Percentiles rank a stretch among this genome's conserved stretches.
phyloP scores from a whole-genome alignment of 37 sponge, comb jelly and placozoan species.

The Geodia barretti region DNA sequence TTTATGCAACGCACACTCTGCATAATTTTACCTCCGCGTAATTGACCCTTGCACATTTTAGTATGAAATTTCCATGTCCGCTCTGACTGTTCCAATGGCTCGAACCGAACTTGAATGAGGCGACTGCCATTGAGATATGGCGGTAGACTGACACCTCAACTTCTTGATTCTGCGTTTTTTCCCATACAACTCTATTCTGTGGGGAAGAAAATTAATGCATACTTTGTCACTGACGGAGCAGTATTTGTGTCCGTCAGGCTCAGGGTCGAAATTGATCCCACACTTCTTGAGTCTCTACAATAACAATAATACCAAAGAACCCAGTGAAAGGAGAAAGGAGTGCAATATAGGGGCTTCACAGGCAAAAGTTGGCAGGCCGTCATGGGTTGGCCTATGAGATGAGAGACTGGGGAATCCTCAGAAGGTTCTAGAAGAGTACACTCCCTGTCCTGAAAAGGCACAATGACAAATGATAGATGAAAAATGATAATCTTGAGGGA shows the following conservation, averaged over 20 bases:
- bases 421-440: constrained; percentile 23
- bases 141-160: constrained; percentile 62
- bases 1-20: neutral
- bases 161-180: constrained; percentile 35
- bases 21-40: too few species aligned
- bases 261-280: constrained; percentile 77
- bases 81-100: constrained; percentile 75
- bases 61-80: constrained; percentile 16
- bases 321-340: too few species aligned
- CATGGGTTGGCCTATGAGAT: constrained; percentile 46
- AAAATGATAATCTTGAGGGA: neutral
- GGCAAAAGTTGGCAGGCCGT: constrained; percentile 39
- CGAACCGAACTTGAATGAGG: constrained; percentile 61
- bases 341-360: too few species aligned
- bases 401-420: constrained; percentile 16
- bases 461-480: neutral
- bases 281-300: constrained; percentile 36
- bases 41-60: constrained; percentile 9
- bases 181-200: too few species aligned
- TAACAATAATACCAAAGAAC: too few species aligned
- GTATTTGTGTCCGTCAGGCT: constrained; percentile 68
- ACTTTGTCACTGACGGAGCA: constrained; percentile 62
- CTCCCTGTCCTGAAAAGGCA: constrained; percentile 9
- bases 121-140: constrained; percentile 67
- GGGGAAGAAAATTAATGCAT: neutral